phyloP scores from a whole-genome alignment of 2,888 invertebrate genomes.

The Actias luna region DNA sequence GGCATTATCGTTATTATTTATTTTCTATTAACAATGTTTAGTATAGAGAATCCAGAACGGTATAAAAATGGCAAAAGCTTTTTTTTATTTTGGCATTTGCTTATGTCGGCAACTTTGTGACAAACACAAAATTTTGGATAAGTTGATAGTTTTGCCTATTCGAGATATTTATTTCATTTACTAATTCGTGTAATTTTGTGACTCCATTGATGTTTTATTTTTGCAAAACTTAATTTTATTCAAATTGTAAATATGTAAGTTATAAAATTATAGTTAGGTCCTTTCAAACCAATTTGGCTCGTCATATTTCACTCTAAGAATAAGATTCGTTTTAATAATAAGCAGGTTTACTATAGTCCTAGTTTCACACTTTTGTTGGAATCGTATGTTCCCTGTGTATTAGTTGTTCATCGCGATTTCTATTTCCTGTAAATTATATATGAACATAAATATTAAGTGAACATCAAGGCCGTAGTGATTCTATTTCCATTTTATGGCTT shows the following conservation, averaged over 20 bases:
- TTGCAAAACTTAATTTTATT: background rate
- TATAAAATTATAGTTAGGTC: background rate
- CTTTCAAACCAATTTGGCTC: background rate
- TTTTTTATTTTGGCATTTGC: too few species aligned
- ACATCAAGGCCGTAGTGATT: background rate
- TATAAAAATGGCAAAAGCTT: too few species aligned
- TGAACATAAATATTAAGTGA: constrained; percentile 8
- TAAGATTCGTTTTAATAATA: background rate
- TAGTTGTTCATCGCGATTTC: background rate
- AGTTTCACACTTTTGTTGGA: background rate
- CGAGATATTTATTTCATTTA: background rate
- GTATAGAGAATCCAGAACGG: too few species aligned
- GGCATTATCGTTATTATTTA: too few species aligned
- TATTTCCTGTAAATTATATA: constrained; percentile 4
- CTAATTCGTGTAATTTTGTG: background rate
- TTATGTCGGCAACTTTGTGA: too few species aligned
- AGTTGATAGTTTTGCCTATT: background rate
- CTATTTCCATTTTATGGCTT: constrained; percentile 4
- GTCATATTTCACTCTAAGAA: too few species aligned
- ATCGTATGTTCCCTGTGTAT: background rate
- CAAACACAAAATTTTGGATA: too few species aligned
- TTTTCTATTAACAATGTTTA: too few species aligned
- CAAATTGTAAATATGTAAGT: background rate
- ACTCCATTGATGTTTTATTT: background rate
- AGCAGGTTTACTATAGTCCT: background rate